Evolutionary conservation across 2,113 vertebrate species (phyloP), one percentile per base, ranked within the genome.

Genomic region (Salminus brasiliensis): DNA sequence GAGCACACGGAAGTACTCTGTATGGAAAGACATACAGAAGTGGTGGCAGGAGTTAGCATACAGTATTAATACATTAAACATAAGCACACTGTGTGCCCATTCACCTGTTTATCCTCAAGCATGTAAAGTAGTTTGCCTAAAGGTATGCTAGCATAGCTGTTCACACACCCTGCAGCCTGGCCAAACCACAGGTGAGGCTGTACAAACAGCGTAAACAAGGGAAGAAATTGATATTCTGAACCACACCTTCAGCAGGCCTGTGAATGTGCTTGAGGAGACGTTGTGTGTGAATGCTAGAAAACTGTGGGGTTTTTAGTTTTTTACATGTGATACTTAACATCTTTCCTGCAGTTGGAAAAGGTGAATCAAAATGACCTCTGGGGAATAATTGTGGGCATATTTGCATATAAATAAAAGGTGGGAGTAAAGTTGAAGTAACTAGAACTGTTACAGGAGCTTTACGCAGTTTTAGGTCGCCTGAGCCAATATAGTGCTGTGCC

Each of bases 131-230:
- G 23, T 80, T 76, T 57, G 67, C 47, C 63, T 66, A 75, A 62
- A 63, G 43, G 36, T 62, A 72, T 80, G 47, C 30, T 13, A 45
- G 49, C n/a, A 30, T 55, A 47, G 29, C 60, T 2, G 55, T 49
- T 83, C 76, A 70, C 82, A 83, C 77, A 72, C 77, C 82, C 66
- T 49, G 52, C 18, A 70, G 49, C 65, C 49, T 57, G 74, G 47
- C 27, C 36, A 30, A 66, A 60, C 30, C 49, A 75, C 15, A 70
- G 41, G 47, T 52, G 65, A 76, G 36, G 30, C 65, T 78, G 21
- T 57, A 30, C 65, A 75, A 74, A 74, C 65, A 32, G 12, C 15
- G 65, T 3, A 3, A 5, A 16, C 13, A 41, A 27, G 21, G 49
- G 12, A 16, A 29, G 30, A 57, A 52, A 60, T 43, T 36, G 36